Percentiles rank a stretch among this genome's conserved stretches.
These are phyloP conservation scores for Epistrophe grossulariae DNA, from an alignment of 2,888 invertebrate species.

Conservation along the genomic window DNA sequence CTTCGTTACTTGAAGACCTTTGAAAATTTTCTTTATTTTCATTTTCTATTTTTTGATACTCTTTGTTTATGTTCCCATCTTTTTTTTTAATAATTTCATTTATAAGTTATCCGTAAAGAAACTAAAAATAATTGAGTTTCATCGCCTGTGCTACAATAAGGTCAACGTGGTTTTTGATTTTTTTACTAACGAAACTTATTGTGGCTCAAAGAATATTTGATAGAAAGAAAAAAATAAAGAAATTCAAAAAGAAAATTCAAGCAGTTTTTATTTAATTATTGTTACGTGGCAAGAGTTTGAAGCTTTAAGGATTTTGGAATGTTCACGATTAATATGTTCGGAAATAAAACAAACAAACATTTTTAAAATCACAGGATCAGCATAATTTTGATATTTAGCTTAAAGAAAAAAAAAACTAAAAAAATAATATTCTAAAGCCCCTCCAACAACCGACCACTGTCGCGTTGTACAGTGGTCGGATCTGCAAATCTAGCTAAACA, in stretches of 20 bases:
- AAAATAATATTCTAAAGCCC: too few species aligned
- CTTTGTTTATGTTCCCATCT: slow-evolving; percentile 60
- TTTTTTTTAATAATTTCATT: slow-evolving; percentile 40
- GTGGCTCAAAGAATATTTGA: slow-evolving; percentile 54
- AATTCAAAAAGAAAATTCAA: slow-evolving; percentile 33
- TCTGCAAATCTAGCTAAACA: too few species aligned
- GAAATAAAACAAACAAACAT: too few species aligned
- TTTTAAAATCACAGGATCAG: too few species aligned
- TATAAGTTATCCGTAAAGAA: slow-evolving; percentile 40
- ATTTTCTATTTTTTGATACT: slow-evolving; percentile 62
- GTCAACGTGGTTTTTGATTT: not conserved
- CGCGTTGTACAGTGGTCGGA: too few species aligned
- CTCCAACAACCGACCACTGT: too few species aligned
- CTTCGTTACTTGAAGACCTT: slow-evolving; percentile 76
- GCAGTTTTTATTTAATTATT: not conserved
- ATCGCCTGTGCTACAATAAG: slow-evolving; percentile 28
- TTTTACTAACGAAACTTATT: slow-evolving; percentile 20
- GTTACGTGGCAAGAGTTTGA: not conserved
- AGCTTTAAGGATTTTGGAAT: not conserved
- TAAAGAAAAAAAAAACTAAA: too few species aligned
- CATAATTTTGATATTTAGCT: too few species aligned
- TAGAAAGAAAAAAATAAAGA: slow-evolving; percentile 61
- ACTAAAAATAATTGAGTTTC: slow-evolving; percentile 42
- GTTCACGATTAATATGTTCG: too few species aligned
- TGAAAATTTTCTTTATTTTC: slow-evolving; percentile 48